A percentile compares a stretch with the other conserved stretches of the same genome.
These are phyloP conservation scores for Chloroceryle aenea DNA, from an alignment of 2,113 vertebrate genomes.

Conservation along the genomic window DNA sequence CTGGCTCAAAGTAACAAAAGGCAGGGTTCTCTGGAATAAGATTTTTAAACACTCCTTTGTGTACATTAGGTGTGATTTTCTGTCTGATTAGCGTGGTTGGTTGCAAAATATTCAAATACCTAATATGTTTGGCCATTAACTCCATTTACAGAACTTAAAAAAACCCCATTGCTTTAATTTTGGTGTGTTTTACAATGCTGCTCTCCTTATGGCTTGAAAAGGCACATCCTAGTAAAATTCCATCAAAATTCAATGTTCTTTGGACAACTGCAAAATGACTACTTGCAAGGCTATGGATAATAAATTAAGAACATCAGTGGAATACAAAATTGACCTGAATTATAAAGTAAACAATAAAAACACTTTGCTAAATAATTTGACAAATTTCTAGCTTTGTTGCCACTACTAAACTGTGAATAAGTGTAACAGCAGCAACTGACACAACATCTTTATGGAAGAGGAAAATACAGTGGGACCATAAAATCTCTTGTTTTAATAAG, in stretches of 20 bases:
- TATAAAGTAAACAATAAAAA: conserved; percentile 6
- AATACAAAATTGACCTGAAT: background rate
- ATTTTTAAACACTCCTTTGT: background rate
- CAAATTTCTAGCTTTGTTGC: background rate
- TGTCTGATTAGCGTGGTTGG: background rate
- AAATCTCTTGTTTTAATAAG: background rate
- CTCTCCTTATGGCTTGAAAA: background rate
- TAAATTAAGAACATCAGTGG: background rate
- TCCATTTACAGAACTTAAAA: background rate
- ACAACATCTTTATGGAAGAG: background rate
- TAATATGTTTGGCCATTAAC: background rate
- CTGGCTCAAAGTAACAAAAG: background rate
- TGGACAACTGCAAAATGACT: background rate
- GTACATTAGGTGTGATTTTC: background rate
- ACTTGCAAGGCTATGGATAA: background rate
- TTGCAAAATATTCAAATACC: conserved; percentile 14
- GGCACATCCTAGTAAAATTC: background rate
- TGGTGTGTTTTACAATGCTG: background rate
- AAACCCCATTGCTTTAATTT: background rate
- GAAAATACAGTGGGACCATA: background rate
- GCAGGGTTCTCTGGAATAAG: background rate
- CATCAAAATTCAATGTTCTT: background rate
- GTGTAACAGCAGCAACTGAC: background rate
- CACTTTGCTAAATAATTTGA: background rate
- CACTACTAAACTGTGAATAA: background rate